Percentiles rank a stretch among this genome's conserved stretches.
These are phyloP conservation scores for Sesia bembeciformis DNA, from an alignment of 2,888 invertebrate genomes.

Conservation along the genomic window DNA sequence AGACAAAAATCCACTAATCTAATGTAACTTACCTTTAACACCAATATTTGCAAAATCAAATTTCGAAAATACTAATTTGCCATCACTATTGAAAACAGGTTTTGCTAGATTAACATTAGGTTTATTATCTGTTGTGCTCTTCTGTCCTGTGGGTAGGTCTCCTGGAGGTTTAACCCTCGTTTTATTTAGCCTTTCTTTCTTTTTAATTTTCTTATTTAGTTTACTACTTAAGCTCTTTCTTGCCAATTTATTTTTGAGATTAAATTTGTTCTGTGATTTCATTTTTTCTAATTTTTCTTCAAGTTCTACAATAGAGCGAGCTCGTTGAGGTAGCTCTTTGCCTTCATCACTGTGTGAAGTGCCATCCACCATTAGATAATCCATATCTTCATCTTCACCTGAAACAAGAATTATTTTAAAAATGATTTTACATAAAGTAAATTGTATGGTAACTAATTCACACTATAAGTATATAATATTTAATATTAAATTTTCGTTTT, in stretches of 20 bases:
- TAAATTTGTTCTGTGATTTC: constrained; percentile 75
- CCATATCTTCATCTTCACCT: constrained; percentile 50
- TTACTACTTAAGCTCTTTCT: constrained; percentile 80
- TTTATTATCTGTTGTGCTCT: neutral
- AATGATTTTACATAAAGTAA: neutral
- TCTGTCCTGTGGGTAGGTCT: constrained; percentile 8
- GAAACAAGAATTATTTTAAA: constrained; percentile 10
- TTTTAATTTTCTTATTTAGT: constrained; percentile 79
- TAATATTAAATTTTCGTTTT: too few relatives aligned
- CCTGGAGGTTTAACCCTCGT: constrained; percentile 33
- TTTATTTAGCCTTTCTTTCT: constrained; percentile 64
- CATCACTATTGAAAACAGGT: constrained; percentile 88
- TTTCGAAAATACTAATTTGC: constrained; percentile 93
- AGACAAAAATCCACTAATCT: too few relatives aligned
- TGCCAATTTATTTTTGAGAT: constrained; percentile 77
- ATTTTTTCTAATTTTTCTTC: constrained; percentile 77
- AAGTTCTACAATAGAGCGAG: constrained; percentile 77
- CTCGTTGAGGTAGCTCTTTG: constrained; percentile 55
- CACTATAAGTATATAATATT: neutral
- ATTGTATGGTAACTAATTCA: neutral
- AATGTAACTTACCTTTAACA: constrained; percentile 59
- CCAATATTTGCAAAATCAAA: constrained; percentile 89
- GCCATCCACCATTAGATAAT: constrained; percentile 44
- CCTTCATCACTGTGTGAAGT: constrained; percentile 28
- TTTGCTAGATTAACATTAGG: constrained; percentile 51